Evolutionary conservation across 2,113 vertebrate species (phyloP), one percentile per base, ranked within the genome.

Genomic region (Pelodiscus sinensis): DNA sequence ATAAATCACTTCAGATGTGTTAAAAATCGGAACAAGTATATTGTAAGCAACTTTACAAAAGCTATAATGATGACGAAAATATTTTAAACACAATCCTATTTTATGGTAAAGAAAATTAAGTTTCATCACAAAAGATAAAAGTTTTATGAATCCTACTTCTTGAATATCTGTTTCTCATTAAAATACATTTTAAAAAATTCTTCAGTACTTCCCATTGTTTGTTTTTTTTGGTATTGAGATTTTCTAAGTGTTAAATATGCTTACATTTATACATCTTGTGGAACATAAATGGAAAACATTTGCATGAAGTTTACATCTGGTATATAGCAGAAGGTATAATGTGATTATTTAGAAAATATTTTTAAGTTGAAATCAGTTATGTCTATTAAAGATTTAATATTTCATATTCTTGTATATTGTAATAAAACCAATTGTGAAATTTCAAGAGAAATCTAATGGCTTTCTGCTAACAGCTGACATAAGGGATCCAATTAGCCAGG

Each of bases 401-500:
- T 94, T 82, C 75, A 73, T 93, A 58, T 85, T 84, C 94, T 52
- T 50, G 6, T 87, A 88, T 79, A 84, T 84, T 80, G 19, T 95
- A 86, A 52, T 95, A 50, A 86, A 89, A 95, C 75, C 85, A 96
- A 79, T 91, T 96, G 87, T 90, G 94, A 90, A 94, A 38, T 11
- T 73, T 94, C 62, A 95, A 83, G 97, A 87, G 91, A 94, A 95
- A 94, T 95, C 50, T 83, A 86, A 3, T 77, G 85, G 91, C 62
- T 92, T 93, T 52, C 77, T 80, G 68, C 35, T 88, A 58, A 87
- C 93, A 94, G 86, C 93, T 94, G 86, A 84, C 35, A 22, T 50
- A 80, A 89, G 84, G 44, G 50, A 91, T 75, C 82, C 62, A 71
- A 82, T 94, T 89, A 90, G 65, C 81, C 78, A 93, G 88, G 86